Evolutionary conservation across 2,113 vertebrate genomes (phyloP).

Genomic region (Hipposideros armiger): DNA sequence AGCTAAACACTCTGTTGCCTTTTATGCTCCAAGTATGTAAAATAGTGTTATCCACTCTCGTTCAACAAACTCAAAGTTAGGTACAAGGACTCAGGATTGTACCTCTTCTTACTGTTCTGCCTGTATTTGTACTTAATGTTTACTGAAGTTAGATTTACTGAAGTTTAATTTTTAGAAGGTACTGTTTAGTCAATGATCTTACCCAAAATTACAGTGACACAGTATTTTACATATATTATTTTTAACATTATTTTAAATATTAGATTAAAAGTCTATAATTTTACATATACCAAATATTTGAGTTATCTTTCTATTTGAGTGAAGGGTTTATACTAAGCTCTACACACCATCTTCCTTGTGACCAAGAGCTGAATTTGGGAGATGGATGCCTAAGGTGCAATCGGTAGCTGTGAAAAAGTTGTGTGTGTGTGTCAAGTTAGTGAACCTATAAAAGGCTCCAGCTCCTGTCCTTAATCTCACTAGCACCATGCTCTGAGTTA

Average conservation of each 20-base stretch:
- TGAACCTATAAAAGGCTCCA: not conserved
- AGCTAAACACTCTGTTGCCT: slow-evolving; percentile 39
- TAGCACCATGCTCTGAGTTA: slow-evolving; percentile 60
- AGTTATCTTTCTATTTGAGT: slow-evolving; percentile 43
- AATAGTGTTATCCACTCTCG: not conserved
- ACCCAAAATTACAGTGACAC: not conserved
- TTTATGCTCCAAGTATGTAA: not conserved
- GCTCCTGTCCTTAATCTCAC: slow-evolving; percentile 31
- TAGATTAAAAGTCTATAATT: slow-evolving; percentile 26
- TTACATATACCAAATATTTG: slow-evolving; percentile 55
- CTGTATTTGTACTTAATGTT: slow-evolving; percentile 64
- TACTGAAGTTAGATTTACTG: slow-evolving; percentile 48
- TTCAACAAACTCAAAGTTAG: slow-evolving; percentile 52
- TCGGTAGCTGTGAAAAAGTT: not conserved
- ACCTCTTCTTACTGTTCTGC: slow-evolving; percentile 31
- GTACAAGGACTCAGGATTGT: slow-evolving; percentile 26
- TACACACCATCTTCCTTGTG: slow-evolving; percentile 34
- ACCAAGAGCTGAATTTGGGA: slow-evolving; percentile 23
- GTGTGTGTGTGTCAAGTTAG: slow-evolving; percentile 30
- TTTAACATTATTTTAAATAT: slow-evolving; percentile 49
- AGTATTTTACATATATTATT: slow-evolving; percentile 30
- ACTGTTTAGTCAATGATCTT: slow-evolving; percentile 47
- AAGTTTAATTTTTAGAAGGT: slow-evolving; percentile 26
- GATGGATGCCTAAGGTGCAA: not conserved
- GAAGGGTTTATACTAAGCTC: slow-evolving; percentile 18